phyloP scores from a whole-genome alignment of 2,888 invertebrate genomes.

The Cryptophagus acutangulus region DNA sequence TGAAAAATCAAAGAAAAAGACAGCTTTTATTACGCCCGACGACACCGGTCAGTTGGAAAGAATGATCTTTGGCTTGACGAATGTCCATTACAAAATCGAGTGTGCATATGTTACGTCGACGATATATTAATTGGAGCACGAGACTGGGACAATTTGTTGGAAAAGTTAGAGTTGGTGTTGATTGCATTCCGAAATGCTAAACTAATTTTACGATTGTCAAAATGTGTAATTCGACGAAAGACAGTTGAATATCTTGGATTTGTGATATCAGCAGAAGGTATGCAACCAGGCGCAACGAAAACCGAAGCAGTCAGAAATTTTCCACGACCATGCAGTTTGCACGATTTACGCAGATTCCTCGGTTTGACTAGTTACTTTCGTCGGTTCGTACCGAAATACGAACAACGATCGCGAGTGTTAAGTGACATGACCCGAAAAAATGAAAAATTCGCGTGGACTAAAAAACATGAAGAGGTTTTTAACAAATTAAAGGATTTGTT shows the following conservation, averaged over 20 bases:
- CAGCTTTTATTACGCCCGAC: constrained; percentile 34
- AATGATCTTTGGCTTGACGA: constrained; percentile 31
- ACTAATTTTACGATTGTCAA: constrained; percentile 34
- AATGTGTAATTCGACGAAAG: constrained; percentile 31
- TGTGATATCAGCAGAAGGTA: constrained; percentile 8
- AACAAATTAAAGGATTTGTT: constrained; percentile 1
- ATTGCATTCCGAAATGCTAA: constrained; percentile 23
- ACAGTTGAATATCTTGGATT: constrained; percentile 18
- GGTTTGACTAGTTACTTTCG: constrained; percentile 29
- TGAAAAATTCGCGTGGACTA: constrained; percentile 1
- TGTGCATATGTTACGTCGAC: constrained; percentile 10
- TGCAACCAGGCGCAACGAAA: constrained; percentile 16
- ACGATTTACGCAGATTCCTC: constrained; percentile 22
- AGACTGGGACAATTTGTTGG: constrained; percentile 11
- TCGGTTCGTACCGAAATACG: constrained; percentile 26
- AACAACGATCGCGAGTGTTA: constrained; percentile 19
- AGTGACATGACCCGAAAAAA: constrained; percentile 14
- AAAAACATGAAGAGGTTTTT: background rate
- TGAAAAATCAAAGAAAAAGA: constrained; percentile 24
- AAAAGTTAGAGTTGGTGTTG: constrained; percentile 20
- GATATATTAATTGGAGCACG: constrained; percentile 11
- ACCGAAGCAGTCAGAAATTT: constrained; percentile 14
- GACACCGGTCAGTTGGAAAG: constrained; percentile 31
- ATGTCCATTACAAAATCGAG: constrained; percentile 13
- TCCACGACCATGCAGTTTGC: constrained; percentile 13